These are phyloP conservation scores for Leuciscus idus DNA, from an alignment of 2,113 vertebrate species.

Conservation along the genomic window DNA sequence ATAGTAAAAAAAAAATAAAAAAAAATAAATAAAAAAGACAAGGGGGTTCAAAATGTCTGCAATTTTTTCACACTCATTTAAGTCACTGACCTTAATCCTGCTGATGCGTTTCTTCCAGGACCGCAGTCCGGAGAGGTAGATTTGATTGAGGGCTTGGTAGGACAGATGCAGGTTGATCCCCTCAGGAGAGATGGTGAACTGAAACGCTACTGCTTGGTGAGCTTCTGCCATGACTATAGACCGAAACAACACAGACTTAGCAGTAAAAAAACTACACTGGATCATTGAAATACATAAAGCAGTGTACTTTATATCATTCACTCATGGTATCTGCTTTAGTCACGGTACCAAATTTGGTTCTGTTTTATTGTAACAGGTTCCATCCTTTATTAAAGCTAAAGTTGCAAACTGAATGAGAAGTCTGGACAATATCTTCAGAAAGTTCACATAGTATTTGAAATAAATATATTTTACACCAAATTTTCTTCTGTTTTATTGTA, in stretches of 20 bases:
- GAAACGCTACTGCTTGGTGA: slow-evolving; percentile 87
- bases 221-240: slow-evolving; percentile 84
- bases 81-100: slow-evolving; percentile 77
- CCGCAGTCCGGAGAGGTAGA: slow-evolving; percentile 83
- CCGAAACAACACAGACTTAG: slow-evolving; percentile 13
- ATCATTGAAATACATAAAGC: neutral
- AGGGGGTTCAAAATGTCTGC: neutral
- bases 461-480: too few species aligned
- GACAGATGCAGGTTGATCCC: slow-evolving; percentile 80
- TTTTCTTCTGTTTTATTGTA: too few species aligned
- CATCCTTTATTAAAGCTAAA: neutral
- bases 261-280: neutral
- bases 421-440: neutral
- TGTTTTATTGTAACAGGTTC: neutral
- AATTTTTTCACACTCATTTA: neutral
- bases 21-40: too few species aligned
- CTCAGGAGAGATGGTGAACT: slow-evolving; percentile 82
- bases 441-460: neutral
- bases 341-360: neutral
- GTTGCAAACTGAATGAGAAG: neutral
- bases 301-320: too few species aligned
- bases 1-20: too few species aligned
- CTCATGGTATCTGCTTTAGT: too few species aligned
- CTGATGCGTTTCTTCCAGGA: slow-evolving; percentile 87
- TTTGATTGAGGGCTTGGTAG: slow-evolving; percentile 81